Evolutionary conservation across 2,113 vertebrate species (phyloP).

Genomic region (Chaetodon auriga): DNA sequence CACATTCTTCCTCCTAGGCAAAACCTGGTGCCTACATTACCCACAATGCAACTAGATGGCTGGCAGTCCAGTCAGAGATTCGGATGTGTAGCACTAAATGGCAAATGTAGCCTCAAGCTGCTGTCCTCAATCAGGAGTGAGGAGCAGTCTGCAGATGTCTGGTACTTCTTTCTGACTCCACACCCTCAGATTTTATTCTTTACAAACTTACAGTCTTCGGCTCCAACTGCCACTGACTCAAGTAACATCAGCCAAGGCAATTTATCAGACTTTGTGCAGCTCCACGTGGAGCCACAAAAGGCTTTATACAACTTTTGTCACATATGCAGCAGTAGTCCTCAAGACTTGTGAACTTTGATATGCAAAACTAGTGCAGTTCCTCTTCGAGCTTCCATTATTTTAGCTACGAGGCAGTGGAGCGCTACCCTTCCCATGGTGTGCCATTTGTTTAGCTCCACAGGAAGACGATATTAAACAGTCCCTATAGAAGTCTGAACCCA

Average conservation of each 20-base stretch:
- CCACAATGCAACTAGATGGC: too few species aligned
- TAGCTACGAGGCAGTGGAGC: slow-evolving; percentile 10
- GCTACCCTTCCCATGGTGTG: slow-evolving; percentile 13
- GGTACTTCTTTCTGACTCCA: background rate
- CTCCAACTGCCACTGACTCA: background rate
- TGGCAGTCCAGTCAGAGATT: too few species aligned
- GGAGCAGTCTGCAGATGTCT: too few species aligned
- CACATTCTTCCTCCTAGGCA: too few species aligned
- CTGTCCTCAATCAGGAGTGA: too few species aligned
- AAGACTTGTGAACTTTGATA: background rate
- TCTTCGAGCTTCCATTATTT: slow-evolving; percentile 9
- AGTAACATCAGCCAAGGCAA: background rate
- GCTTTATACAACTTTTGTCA: too few species aligned
- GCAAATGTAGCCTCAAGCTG: too few species aligned
- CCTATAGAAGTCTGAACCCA: slow-evolving; percentile 48
- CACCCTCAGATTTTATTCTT: background rate
- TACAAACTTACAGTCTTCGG: background rate
- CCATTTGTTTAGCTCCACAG: slow-evolving; percentile 55
- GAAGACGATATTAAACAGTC: slow-evolving; percentile 60
- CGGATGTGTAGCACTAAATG: too few species aligned
- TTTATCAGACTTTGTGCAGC: background rate
- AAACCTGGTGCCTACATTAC: too few species aligned
- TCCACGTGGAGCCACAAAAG: background rate
- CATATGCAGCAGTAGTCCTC: background rate
- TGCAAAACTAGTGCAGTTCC: slow-evolving; percentile 3